Percentiles rank a stretch among this genome's conserved stretches.
Conservation (phyloP, 2,888 invertebrate genomes). For the Papilio demoleus region DNA sequence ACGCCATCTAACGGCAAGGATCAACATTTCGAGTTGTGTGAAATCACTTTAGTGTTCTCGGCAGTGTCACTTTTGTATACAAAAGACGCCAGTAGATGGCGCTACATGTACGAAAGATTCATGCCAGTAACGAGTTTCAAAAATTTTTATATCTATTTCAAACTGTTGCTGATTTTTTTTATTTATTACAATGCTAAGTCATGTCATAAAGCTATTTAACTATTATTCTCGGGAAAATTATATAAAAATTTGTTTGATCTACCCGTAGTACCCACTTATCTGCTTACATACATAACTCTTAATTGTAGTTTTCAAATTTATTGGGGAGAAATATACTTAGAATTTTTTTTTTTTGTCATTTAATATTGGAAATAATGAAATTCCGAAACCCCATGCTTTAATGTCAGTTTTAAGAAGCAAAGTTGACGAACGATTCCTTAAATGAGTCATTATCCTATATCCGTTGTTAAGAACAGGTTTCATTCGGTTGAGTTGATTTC, state of each 20-base stretch:
- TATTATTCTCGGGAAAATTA: no score
- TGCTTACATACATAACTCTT: no score
- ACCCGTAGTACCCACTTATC: no score
- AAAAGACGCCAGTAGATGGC: not conserved
- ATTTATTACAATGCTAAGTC: no score
- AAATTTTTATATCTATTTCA: not conserved
- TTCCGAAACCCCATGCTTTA: no score
- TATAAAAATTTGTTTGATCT: no score
- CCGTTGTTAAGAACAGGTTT: constrained; percentile 12
- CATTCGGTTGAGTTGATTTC: not conserved
- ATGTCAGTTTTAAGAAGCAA: not conserved
- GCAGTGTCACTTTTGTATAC: not conserved
- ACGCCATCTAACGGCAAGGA: constrained; percentile 29
- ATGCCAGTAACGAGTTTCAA: not conserved
- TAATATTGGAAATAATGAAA: no score
- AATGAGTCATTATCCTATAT: constrained; percentile 11
- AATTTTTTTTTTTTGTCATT: no score
- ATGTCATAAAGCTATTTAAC: not conserved
- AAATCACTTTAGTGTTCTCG: not conserved
- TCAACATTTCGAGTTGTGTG: not conserved
- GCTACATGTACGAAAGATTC: not conserved
- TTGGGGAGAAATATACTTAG: no score
- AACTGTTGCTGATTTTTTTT: not conserved
- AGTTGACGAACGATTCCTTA: not conserved
- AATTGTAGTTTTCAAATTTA: not conserved